Evolutionary conservation across 64 coral and sea anemone species (phyloP).

Genomic region (Hydrozoanthus tunicans): DNA sequence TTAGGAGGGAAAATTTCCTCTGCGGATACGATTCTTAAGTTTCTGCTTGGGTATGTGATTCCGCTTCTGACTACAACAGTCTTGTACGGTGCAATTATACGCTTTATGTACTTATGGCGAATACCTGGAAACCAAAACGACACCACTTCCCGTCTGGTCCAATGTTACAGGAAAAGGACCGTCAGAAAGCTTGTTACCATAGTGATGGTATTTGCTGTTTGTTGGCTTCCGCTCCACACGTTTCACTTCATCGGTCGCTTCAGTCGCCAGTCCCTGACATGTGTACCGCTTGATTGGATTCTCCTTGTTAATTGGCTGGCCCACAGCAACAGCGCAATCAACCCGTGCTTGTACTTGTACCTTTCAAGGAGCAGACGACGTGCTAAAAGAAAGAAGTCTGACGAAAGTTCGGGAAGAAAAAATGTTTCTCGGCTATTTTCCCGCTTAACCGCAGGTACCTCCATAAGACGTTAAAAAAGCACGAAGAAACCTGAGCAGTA

Average conservation of each 20-base stretch:
- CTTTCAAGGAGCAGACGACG: not conserved
- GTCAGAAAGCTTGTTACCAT: constrained; percentile 24
- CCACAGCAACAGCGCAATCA: constrained; percentile 9
- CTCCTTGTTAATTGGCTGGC: constrained; percentile 1
- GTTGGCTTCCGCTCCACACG: constrained; percentile 19
- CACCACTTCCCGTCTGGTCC: not conserved
- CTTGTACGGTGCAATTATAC: constrained; percentile 15
- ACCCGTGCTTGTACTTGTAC: constrained; percentile 37
- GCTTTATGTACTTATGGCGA: constrained; percentile 43
- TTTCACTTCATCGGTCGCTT: constrained; percentile 33
- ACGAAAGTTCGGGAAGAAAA: not conserved
- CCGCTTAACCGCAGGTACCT: not conserved
- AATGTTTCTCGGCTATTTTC: not conserved
- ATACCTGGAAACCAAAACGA: constrained; percentile 44
- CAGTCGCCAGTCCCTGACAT: not conserved
- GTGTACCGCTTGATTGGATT: constrained; percentile 5
- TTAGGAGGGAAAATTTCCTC: constrained; percentile 3
- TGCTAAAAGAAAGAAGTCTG: not conserved
- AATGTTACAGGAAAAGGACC: constrained; percentile 27
- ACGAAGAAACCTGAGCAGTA: not conserved
- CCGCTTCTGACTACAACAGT: constrained; percentile 6
- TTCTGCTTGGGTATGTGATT: constrained; percentile 7
- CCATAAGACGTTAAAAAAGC: not conserved
- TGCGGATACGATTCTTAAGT: not conserved
- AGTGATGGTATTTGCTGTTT: constrained; percentile 21